Evolutionary conservation across 2,888 invertebrate genomes (phyloP).

Genomic region (Pediacus dermestoides): DNA sequence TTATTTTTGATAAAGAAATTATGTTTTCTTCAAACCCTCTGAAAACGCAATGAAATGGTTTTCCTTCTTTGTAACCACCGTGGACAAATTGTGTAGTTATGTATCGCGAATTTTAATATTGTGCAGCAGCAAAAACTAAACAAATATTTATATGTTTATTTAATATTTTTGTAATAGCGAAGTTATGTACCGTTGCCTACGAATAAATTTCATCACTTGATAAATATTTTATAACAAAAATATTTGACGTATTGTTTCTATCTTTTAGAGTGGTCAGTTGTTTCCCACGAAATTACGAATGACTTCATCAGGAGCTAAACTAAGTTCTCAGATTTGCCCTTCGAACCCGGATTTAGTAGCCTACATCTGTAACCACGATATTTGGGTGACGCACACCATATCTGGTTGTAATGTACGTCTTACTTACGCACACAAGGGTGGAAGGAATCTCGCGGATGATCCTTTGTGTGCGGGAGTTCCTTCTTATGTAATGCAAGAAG

Average conservation of each 20-base stretch:
- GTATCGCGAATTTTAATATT: too few relatives aligned
- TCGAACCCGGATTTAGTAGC: conserved; percentile 77
- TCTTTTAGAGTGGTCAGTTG: conserved; percentile 56
- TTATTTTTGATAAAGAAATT: too few relatives aligned
- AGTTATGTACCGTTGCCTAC: neutral
- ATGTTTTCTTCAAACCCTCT: too few relatives aligned
- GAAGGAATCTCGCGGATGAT: conserved; percentile 70
- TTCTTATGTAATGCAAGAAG: conserved; percentile 97
- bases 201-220: neutral
- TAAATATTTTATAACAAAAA: conserved; percentile 5
- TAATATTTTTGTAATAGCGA: neutral
- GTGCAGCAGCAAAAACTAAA: too few relatives aligned
- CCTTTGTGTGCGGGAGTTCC: conserved; percentile 92
- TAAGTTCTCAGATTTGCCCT: conserved; percentile 83
- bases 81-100: too few relatives aligned
- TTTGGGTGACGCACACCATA: conserved; percentile 77
- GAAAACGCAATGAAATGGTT: too few relatives aligned
- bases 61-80: too few relatives aligned
- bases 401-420: conserved; percentile 67
- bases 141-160: too few relatives aligned
- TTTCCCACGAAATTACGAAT: conserved; percentile 68
- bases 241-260: conserved; percentile 13
- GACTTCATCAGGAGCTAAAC: conserved; percentile 62
- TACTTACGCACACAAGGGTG: conserved; percentile 67
- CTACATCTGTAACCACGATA: conserved; percentile 84